Conservation (phyloP, 2,113 vertebrate species). For the Brachyhypopomus occidentalis region DNA sequence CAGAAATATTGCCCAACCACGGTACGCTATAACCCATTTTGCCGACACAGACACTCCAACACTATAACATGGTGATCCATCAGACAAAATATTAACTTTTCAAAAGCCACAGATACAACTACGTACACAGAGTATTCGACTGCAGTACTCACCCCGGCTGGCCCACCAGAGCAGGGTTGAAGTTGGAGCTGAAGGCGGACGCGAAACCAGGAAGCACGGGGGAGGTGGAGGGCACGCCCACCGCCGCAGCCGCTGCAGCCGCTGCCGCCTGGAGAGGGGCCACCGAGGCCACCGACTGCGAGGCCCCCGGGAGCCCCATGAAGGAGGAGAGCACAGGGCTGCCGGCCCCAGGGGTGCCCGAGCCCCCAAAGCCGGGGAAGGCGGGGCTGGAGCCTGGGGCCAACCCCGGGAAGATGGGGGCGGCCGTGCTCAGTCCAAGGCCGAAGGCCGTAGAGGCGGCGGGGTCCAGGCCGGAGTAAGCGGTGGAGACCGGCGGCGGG, state of each 20-base stretch:
- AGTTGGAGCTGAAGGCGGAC: slow-evolving; percentile 95
- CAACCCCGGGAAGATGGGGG: slow-evolving; percentile 83
- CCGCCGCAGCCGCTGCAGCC: slow-evolving; percentile 74
- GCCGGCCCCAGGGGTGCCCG: slow-evolving; percentile 80
- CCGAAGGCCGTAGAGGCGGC: slow-evolving; percentile 80
- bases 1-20: not conserved
- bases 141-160: slow-evolving; percentile 79
- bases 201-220: slow-evolving; percentile 92
- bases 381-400: slow-evolving; percentile 78
- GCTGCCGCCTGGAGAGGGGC: slow-evolving; percentile 81
- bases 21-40: not conserved
- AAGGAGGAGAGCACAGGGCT: slow-evolving; percentile 89
- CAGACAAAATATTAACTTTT: not conserved
- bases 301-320: slow-evolving; percentile 85
- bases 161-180: slow-evolving; percentile 87
- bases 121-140: not conserved
- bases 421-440: slow-evolving; percentile 82
- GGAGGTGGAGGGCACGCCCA: slow-evolving; percentile 78
- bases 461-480: slow-evolving; percentile 79
- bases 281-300: slow-evolving; percentile 84
- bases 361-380: slow-evolving; percentile 87
- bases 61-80: not conserved
- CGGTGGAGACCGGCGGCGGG: slow-evolving; percentile 64
- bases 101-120: not conserved
- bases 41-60: not conserved